These are phyloP conservation scores for Drosophila falleni DNA, from an alignment of 2,888 invertebrate species.

Conservation along the genomic window DNA sequence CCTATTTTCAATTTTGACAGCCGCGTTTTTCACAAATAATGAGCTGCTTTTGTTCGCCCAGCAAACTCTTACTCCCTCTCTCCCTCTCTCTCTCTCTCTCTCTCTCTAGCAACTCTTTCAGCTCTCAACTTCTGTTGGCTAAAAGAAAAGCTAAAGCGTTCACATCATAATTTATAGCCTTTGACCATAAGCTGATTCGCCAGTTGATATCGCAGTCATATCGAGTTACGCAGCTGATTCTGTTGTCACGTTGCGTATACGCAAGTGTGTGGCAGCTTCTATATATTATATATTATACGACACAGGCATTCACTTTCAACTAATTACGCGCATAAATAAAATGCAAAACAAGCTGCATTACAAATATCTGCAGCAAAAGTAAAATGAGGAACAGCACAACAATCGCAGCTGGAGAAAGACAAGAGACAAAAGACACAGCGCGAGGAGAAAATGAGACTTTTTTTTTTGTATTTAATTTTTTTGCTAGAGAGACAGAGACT, in stretches of 20 bases:
- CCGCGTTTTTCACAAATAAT: conserved; percentile 80
- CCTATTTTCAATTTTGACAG: conserved; percentile 81
- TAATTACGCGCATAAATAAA: conserved; percentile 72
- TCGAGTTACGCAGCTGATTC: conserved; percentile 37
- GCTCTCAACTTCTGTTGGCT: background rate
- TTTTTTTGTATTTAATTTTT: conserved; percentile 15
- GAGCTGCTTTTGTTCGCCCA: conserved; percentile 69
- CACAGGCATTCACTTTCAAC: conserved; percentile 64
- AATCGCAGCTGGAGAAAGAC: conserved; percentile 62
- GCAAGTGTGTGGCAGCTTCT: conserved; percentile 38
- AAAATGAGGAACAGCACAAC: conserved; percentile 74
- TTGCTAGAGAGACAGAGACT: conserved; percentile 49
- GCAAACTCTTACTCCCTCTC: background rate
- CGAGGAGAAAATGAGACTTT: conserved; percentile 31
- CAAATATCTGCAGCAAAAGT: conserved; percentile 67
- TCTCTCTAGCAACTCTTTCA: no score
- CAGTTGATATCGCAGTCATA: conserved; percentile 15
- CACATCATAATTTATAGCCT: conserved; percentile 68
- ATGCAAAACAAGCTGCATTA: conserved; percentile 62
- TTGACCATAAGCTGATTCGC: conserved; percentile 38
- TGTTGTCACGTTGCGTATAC: conserved; percentile 52
- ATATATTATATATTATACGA: no score
- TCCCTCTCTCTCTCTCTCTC: background rate
- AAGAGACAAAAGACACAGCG: conserved; percentile 48
- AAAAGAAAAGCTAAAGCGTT: conserved; percentile 50